These are phyloP conservation scores for Aspiorhynchus laticeps DNA, from an alignment of 2,113 vertebrate species.

Conservation along the genomic window DNA sequence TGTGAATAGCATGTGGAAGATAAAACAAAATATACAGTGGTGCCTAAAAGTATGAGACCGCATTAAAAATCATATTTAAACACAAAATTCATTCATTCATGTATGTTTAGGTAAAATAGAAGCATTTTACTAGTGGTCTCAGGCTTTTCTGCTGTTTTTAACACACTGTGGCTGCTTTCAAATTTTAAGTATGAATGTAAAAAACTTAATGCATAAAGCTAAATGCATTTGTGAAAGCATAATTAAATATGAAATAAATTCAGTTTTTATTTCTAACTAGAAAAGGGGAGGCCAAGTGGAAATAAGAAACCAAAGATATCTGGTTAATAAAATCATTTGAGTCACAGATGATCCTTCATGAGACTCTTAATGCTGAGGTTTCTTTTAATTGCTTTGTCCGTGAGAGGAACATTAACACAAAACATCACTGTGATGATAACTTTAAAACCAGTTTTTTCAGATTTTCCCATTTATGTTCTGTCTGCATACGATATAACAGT, in stretches of 20 bases:
- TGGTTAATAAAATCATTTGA: neutral
- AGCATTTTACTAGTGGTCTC: neutral
- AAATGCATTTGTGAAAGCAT: neutral
- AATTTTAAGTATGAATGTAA: neutral
- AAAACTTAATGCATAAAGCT: neutral
- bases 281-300: neutral
- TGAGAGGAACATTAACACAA: neutral
- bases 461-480: neutral
- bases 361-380: neutral
- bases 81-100: too few species aligned
- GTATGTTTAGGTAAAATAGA: neutral
- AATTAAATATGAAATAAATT: constrained; percentile 10
- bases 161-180: neutral
- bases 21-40: neutral
- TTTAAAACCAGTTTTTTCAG: neutral
- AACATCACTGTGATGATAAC: neutral
- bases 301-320: neutral
- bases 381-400: constrained; percentile 16
- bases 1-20: neutral
- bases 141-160: neutral
- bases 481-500: neutral
- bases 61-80: neutral
- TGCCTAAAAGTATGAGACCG: neutral
- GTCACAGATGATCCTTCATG: neutral
- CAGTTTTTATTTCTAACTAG: constrained; percentile 25